phyloP scores from a whole-genome alignment of 2,797 vertebrate genomes.

The Lithobates sylvaticus region DNA sequence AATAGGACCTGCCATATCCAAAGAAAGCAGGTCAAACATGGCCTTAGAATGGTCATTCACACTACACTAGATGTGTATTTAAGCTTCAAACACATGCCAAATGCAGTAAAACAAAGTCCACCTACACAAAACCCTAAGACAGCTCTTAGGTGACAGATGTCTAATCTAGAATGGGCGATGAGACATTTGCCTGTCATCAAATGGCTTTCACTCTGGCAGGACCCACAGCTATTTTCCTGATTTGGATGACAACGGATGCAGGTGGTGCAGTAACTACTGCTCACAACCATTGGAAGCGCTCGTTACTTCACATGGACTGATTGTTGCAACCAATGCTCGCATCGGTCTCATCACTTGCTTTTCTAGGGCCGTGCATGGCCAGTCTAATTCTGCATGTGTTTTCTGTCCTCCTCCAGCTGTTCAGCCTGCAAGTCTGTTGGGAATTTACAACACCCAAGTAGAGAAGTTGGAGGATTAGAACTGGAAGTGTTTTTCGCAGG shows the following conservation, averaged over 20 bases:
- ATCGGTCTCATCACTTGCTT: not conserved
- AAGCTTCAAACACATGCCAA: not conserved
- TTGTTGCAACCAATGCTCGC: not conserved
- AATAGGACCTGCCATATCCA: not conserved
- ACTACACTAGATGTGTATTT: not conserved
- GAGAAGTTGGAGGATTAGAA: not conserved
- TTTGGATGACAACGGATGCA: not conserved
- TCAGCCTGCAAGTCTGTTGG: not conserved
- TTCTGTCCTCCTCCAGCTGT: not conserved
- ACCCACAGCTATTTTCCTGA: not conserved
- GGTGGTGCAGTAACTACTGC: not conserved
- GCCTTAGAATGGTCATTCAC: not conserved
- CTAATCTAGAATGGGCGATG: not conserved
- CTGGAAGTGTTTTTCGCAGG: not conserved
- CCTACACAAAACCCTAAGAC: not conserved
- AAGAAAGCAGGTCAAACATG: not conserved
- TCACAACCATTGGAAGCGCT: not conserved
- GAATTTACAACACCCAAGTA: conserved; percentile 1
- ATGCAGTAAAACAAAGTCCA: not conserved
- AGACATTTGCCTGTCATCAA: no score
- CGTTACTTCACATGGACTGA: not conserved
- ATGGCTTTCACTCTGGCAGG: not conserved
- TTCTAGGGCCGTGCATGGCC: not conserved
- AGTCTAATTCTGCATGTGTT: not conserved
- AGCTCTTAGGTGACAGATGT: not conserved